Base-by-base conservation (phyloP, 2,888 invertebrate genomes). In the Polymixis flavicincta region DNA sequence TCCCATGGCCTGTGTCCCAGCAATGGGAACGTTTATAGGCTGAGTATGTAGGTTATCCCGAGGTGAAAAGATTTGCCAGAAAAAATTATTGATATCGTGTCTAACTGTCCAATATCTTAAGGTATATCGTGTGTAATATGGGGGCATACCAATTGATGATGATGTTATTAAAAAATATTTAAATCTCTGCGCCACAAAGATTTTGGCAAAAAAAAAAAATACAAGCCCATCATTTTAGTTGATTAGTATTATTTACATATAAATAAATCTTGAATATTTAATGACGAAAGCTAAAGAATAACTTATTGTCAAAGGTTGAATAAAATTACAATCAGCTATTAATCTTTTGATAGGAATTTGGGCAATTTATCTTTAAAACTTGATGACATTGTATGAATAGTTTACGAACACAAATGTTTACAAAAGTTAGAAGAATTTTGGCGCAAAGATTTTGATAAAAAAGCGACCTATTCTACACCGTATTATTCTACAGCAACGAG, bases 211-310 rank as follows among this genome's bases (percentile, higher is more conserved):
- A 11, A 42, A 9, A 67, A n/a, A 71, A 63, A 72, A 17, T 25
- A 17, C 28, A 28, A 57, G 17, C 57, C 57, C 37, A 28, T 61
- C 57, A 59, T 75, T 77, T 60, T 45, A 50, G 22, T 73, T 78
- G 69, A 84, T 84, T 67, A 76, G 67, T 82, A 14, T 76, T 74
- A 85, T 84, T 85, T 74, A 78, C 71, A 78, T 76, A 80, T 64
- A 57, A 70, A 82, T 82, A 74, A 78, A 85, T 82, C 66, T 85
- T 74, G 55, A 48, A 55, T 61, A n/a, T 50, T 28, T 74, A 76
- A 59, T 66, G 54, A 54, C 25, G 25, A 32, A 54, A 50, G 32
- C 59, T 63, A 57, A 60, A 76, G 42, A 82, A 82, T 69, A 45
- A 76, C 17, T 60, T 65, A 55, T 32, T 76, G 76, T 82, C 32